Percentiles rank a stretch among this genome's conserved stretches.
phyloP scores from a whole-genome alignment of 2,797 vertebrate species.

The Spinibarbus caldwelli region DNA sequence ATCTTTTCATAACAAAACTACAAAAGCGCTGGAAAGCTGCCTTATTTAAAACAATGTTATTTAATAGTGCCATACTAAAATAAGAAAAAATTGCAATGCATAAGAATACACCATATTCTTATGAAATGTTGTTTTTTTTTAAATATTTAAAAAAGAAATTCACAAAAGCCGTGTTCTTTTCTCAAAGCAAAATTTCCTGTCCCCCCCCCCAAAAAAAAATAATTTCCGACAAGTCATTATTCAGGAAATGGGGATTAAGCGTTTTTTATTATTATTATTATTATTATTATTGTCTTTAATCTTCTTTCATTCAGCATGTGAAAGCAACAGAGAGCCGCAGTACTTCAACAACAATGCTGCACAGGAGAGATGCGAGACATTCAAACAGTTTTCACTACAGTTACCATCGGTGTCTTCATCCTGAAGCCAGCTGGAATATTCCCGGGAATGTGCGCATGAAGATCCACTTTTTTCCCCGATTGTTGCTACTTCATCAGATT shows the following conservation, averaged over 20 bases:
- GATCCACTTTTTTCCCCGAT: conserved; percentile 75
- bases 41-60: not conserved
- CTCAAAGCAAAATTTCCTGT: not conserved
- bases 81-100: not conserved
- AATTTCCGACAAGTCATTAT: not conserved
- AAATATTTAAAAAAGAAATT: not conserved
- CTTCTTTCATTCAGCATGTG: conserved; percentile 43
- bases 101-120: not conserved
- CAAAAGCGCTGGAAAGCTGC: not conserved
- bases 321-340: conserved; percentile 43
- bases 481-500: conserved; percentile 64
- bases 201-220: not conserved
- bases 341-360: conserved; percentile 55
- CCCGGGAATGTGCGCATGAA: conserved; percentile 75
- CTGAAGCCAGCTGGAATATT: conserved; percentile 77
- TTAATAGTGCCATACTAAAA: not conserved
- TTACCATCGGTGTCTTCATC: conserved; percentile 97
- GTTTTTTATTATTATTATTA: too few species aligned
- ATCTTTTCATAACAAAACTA: not conserved
- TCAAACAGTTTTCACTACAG: conserved; percentile 58
- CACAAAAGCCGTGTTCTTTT: not conserved
- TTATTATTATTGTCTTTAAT: conserved; percentile 16
- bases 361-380: conserved; percentile 48
- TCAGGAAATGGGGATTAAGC: not conserved
- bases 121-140: not conserved